Evolutionary conservation across 2,888 invertebrate species (phyloP).

Genomic region (Tridacna crocea): DNA sequence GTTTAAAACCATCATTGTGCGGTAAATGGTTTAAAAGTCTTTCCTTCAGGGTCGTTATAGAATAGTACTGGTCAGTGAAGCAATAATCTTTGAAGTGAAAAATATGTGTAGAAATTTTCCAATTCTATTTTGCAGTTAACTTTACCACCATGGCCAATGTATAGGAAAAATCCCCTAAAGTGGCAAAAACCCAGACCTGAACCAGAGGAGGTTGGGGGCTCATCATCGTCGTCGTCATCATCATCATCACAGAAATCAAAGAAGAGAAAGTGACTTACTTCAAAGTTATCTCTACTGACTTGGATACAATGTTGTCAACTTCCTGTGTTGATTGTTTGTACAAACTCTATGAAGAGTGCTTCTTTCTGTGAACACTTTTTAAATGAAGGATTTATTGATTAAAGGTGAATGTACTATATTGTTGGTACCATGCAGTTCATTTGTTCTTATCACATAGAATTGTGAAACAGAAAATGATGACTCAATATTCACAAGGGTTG

Average conservation of each 20-base stretch:
- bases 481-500: too few relatives aligned
- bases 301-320: background rate
- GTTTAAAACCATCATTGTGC: too few relatives aligned
- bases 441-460: background rate
- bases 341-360: background rate
- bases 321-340: background rate
- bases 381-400: background rate
- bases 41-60: too few relatives aligned
- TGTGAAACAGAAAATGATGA: background rate
- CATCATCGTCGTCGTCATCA: conserved; percentile 32
- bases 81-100: too few relatives aligned
- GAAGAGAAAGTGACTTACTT: conserved; percentile 73
- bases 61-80: too few relatives aligned
- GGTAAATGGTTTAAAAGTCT: too few relatives aligned
- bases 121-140: conserved; percentile 69
- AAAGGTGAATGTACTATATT: background rate
- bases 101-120: too few relatives aligned
- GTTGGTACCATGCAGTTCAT: background rate
- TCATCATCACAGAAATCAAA: conserved; percentile 66
- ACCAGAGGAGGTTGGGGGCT: conserved; percentile 65
- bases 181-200: conserved; percentile 92
- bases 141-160: conserved; percentile 98
- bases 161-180: conserved; percentile 92
- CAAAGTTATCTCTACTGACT: background rate
- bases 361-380: background rate